Percentiles rank a stretch among this genome's conserved stretches.
Evolutionary conservation across 2,797 vertebrate species (phyloP).

Genomic region (Paratrypauchen microcephalus): DNA sequence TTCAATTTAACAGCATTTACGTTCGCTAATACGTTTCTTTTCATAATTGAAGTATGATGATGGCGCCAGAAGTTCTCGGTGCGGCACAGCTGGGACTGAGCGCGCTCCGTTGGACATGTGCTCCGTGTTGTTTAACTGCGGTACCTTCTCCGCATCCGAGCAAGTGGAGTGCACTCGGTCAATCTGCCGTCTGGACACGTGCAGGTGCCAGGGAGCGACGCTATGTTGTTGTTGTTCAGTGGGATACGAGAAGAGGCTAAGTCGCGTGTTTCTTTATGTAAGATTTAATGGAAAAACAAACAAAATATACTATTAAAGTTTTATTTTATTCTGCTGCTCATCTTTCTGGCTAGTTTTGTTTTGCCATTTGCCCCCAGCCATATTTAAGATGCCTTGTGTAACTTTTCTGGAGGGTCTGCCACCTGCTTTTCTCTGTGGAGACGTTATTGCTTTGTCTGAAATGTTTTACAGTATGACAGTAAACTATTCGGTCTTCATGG

Average conservation of each 20-base stretch:
- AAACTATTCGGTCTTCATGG: too few relatives aligned
- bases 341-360: too few relatives aligned
- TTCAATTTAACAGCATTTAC: conserved; percentile 61
- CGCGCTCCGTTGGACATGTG: conserved; percentile 70
- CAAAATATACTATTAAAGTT: too few relatives aligned
- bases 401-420: too few relatives aligned
- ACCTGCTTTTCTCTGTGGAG: too few relatives aligned
- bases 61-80: conserved; percentile 62
- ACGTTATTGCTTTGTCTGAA: too few relatives aligned
- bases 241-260: background rate
- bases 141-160: conserved; percentile 79
- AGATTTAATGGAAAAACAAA: background rate
- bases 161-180: conserved; percentile 89
- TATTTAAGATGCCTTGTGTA: too few relatives aligned
- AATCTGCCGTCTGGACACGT: conserved; percentile 89
- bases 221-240: background rate
- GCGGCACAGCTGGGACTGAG: conserved; percentile 65
- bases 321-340: too few relatives aligned
- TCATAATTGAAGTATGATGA: conserved; percentile 78
- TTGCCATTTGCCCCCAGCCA: too few relatives aligned
- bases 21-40: conserved; percentile 57
- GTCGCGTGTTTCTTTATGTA: conserved; percentile 61
- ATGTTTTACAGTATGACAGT: too few relatives aligned
- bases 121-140: conserved; percentile 72
- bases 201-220: conserved; percentile 77